Percentiles rank a stretch among this genome's conserved stretches.
These are phyloP conservation scores for Drosophila parabipectinata DNA, from an alignment of 1,140 invertebrate species.

Conservation along the genomic window DNA sequence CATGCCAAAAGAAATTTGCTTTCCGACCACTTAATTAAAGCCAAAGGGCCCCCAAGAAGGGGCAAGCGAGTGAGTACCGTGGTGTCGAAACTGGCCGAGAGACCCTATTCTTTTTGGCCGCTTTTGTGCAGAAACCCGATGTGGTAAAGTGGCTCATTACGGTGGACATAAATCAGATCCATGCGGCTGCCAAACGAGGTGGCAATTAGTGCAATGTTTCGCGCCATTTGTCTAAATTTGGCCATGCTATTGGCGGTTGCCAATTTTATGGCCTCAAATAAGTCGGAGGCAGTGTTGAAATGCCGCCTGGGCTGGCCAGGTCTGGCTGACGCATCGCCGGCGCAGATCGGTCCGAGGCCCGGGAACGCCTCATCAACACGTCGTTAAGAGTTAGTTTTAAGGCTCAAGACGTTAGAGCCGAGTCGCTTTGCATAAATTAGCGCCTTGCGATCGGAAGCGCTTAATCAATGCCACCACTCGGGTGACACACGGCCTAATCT, in stretches of 20 bases:
- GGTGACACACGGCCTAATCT: conserved; percentile 14
- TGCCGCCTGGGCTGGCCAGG: conserved; percentile 13
- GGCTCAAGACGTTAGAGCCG: conserved; percentile 9
- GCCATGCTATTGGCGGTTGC: conserved; percentile 47
- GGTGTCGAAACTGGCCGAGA: background rate
- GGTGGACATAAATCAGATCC: conserved; percentile 45
- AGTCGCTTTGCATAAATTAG: conserved; percentile 38
- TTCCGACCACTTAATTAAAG: conserved; percentile 6
- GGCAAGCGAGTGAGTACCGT: background rate
- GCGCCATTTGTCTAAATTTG: conserved; percentile 56
- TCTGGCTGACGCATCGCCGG: conserved; percentile 15
- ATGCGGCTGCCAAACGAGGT: conserved; percentile 39
- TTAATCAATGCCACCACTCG: conserved; percentile 21
- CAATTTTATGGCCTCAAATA: conserved; percentile 49
- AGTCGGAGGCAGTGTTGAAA: conserved; percentile 51
- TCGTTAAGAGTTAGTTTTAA: conserved; percentile 18
- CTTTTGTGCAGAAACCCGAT: background rate
- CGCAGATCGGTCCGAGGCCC: background rate
- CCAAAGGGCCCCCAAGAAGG: background rate
- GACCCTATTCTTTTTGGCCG: conserved; percentile 12
- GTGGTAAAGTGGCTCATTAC: conserved; percentile 33
- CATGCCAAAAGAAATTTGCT: conserved; percentile 3
- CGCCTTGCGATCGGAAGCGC: conserved; percentile 28
- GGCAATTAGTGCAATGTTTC: conserved; percentile 51
- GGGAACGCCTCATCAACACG: conserved; percentile 2